Evolutionary conservation across 2,797 vertebrate species (phyloP).

Genomic region (Salarias fasciatus): DNA sequence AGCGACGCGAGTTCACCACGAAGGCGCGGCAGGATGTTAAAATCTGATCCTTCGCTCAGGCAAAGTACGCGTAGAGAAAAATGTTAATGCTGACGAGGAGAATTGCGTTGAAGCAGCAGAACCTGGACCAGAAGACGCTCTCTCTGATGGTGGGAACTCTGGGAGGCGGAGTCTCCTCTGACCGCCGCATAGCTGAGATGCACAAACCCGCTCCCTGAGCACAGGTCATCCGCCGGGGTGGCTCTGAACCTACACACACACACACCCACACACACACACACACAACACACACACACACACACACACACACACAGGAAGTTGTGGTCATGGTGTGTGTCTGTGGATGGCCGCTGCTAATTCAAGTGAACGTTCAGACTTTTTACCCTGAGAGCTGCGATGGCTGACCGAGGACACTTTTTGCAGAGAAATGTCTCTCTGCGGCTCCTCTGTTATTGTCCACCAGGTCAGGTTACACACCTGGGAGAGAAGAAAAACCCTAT

Average conservation of each 20-base stretch:
- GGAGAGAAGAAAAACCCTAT: not conserved
- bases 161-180: conserved; percentile 63
- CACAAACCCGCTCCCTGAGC: conserved; percentile 58
- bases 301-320: conserved; percentile 42
- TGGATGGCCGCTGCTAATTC: conserved; percentile 8
- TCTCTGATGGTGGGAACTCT: conserved; percentile 71
- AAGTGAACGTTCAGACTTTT: conserved; percentile 22
- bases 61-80: conserved; percentile 92
- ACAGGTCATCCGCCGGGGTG: conserved; percentile 60
- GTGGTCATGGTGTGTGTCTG: not conserved
- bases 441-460: conserved; percentile 87
- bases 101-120: conserved; percentile 86
- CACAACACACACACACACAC: conserved; percentile 3
- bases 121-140: conserved; percentile 83
- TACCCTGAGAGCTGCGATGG: conserved; percentile 75
- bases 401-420: conserved; percentile 81
- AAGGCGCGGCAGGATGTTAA: conserved; percentile 33
- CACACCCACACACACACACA: conserved; percentile 2
- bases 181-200: conserved; percentile 51
- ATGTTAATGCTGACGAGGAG: conserved; percentile 89
- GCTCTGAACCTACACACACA: conserved; percentile 64
- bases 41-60: conserved; percentile 72
- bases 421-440: conserved; percentile 76
- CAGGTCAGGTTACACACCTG: conserved; percentile 90
- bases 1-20: conserved; percentile 21